Base-by-base conservation (phyloP, 2,888 invertebrate species). In the Ornithoptera alexandrae region DNA sequence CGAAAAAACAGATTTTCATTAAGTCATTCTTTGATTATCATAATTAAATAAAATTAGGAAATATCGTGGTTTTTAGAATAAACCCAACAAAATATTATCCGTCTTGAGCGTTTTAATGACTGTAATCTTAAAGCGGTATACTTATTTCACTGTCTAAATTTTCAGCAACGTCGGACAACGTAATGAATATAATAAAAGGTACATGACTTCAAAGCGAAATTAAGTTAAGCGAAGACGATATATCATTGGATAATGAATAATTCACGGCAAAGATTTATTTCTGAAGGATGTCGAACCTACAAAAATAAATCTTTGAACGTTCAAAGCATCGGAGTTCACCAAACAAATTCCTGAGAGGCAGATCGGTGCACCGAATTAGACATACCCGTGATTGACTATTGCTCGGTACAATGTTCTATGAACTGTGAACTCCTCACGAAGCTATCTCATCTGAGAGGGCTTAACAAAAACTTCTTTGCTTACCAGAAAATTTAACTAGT, bases 311-410 rank as follows among this genome's bases (percentile, higher is more conserved):
- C 85, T 79, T 81, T 84, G 84, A 85, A 86, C 83, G 83, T 84
- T 82, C 76, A 79, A 80, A 79, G 80, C 82, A 83, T 82, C 85
- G 84, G 81, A 85, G 86, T 86, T 86, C 87, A 87, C 86, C 86
- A 87, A 87, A 88, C 87, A 86, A 90, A 91, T 91, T 90, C 91
- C 90, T 90, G 78, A 74, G 83, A 86, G 84, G 86, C 88, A 87
- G 83, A 86, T 83, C 85, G 83, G 83, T 81, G 84, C 85, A 87
- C 89, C 89, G 88, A 89, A 90, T 89, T 90, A 90, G 90, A 89
- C 81, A 87, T 89, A 88, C 85, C 84, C 86, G 86, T 88, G 88
- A 89, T 87, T 84, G 84, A 86, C 84, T 84, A 85, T 81, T 80
- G 81, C 80, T 77, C 77, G 78, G 72, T 77, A 74, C 77, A 74